Conservation (phyloP, 2,797 vertebrate species). For the Chiloscyllium punctatum region DNA sequence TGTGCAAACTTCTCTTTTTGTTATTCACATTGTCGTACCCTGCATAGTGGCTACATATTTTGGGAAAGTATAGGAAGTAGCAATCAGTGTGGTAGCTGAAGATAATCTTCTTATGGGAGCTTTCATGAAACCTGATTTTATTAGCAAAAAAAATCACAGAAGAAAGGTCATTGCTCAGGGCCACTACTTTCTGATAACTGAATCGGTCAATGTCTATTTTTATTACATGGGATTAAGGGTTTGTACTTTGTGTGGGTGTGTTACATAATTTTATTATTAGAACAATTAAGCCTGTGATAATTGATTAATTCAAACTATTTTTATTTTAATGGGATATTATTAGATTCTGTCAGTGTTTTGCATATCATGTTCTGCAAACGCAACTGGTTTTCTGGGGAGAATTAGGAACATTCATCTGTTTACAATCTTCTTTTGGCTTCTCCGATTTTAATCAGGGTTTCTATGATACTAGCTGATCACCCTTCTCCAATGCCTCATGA, state of each 20-base stretch:
- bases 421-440: neutral
- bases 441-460: neutral
- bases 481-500: neutral
- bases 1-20: neutral
- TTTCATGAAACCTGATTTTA: neutral
- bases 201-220: neutral
- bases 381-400: neutral
- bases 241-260: neutral
- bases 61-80: neutral
- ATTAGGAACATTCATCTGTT: neutral
- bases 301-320: neutral
- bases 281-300: neutral
- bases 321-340: neutral
- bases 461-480: neutral
- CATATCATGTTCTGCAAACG: neutral
- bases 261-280: neutral
- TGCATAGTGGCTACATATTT: neutral
- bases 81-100: neutral
- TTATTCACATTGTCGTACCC: neutral
- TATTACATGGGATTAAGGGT: neutral
- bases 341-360: neutral
- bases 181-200: neutral
- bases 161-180: neutral
- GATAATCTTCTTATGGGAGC: neutral
- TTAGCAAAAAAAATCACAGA: neutral